Evolutionary conservation across 2,888 invertebrate genomes (phyloP).

Genomic region (Clostera curtula): DNA sequence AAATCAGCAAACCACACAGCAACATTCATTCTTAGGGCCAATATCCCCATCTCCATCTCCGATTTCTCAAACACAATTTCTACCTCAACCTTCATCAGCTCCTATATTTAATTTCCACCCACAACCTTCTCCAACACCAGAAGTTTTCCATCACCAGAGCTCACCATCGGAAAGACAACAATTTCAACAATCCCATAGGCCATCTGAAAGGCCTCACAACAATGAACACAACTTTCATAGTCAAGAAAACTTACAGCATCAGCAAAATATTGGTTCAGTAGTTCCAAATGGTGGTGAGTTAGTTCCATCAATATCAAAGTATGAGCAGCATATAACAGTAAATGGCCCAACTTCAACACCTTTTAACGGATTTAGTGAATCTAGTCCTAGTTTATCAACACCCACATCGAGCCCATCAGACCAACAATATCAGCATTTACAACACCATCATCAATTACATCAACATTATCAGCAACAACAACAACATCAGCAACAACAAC

Average conservation of each 20-base stretch:
- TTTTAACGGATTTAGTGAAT: constrained; percentile 38
- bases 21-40: constrained; percentile 40
- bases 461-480: constrained; percentile 17
- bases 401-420: constrained; percentile 24
- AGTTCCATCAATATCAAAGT: constrained; percentile 84
- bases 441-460: constrained; percentile 20
- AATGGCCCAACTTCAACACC: constrained; percentile 46
- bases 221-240: constrained; percentile 41
- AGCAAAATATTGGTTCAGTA: constrained; percentile 63
- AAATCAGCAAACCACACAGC: constrained; percentile 22
- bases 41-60: constrained; percentile 43
- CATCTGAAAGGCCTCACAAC: constrained; percentile 40
- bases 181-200: constrained; percentile 44
- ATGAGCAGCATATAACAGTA: constrained; percentile 85
- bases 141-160: constrained; percentile 43
- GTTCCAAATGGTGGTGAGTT: constrained; percentile 82
- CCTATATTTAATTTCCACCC: constrained; percentile 57
- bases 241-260: constrained; percentile 44
- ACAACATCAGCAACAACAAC: constrained; percentile 15
- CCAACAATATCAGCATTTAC: constrained; percentile 22
- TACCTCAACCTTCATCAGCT: constrained; percentile 59
- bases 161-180: constrained; percentile 48
- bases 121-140: constrained; percentile 48
- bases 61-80: constrained; percentile 47
- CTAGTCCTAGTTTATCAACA: constrained; percentile 26